Evolutionary conservation across 2,113 vertebrate species (phyloP), one percentile per base, ranked within the genome.

Genomic region (Haemorhous mexicanus): DNA sequence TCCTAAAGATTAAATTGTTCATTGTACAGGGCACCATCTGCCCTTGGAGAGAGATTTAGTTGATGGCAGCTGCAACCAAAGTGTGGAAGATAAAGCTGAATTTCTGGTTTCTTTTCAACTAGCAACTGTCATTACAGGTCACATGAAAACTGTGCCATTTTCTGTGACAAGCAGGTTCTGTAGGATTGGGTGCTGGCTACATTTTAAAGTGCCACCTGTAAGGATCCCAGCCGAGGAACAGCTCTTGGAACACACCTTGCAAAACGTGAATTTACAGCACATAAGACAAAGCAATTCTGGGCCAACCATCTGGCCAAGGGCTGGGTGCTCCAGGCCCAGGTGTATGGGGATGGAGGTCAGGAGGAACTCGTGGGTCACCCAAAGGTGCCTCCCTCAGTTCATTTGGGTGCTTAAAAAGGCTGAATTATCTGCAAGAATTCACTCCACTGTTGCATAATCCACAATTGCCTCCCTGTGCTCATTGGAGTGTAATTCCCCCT

Each of bases 1-100:
- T 98, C 97, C 97, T 96, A 92, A 98, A 96, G 97, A 98, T 98
- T 97, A 97, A 98, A 98, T 98, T 98, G 98, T 98, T 98, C 98
- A 98, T 97, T 97, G 98, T 97, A 92, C 97, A 96, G 97, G 97
- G 97, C 56, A 97, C 98, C 97, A 98, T 98, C 97, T 98, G 98
- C 97, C 97, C 96, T 96, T 97, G 97, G 97, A 97, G 97, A 98
- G 96, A 97, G 84, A 97, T 96, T 97, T 95, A 95, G 90, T 87
- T 94, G 96, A 96, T 98, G 98, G 98, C 97, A 98, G 93, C 96
- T 96, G 92, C 95, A 86, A 92, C 94, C 87, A 89, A 96, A 98
- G 85, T 94, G 95, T 97, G 91, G 84, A 97, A 97, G 97, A 98
- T 94, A 95, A 80, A 97, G 94, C 97, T 96, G 97, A 94, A 96